Conservation (phyloP, 2,888 invertebrate species). For the Andrena dorsata region DNA sequence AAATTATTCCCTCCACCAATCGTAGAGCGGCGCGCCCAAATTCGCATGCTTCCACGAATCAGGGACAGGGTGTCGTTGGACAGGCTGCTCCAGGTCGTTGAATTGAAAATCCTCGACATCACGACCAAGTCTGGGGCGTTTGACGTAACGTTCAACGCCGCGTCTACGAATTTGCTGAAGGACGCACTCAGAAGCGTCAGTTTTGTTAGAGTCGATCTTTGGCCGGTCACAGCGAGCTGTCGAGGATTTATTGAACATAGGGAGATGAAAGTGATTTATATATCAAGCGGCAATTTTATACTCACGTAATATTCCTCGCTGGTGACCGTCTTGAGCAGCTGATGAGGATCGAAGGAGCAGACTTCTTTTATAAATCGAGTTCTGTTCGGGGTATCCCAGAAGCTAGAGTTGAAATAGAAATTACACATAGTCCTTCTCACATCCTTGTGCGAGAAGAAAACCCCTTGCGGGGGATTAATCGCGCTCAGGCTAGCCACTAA, state of each 20-base stretch:
- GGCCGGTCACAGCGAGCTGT: constrained; percentile 63
- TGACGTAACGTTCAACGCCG: constrained; percentile 51
- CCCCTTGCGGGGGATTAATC: constrained; percentile 51
- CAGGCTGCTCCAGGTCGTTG: constrained; percentile 75
- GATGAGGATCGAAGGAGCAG: constrained; percentile 78
- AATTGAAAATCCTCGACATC: constrained; percentile 75
- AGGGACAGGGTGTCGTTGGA: constrained; percentile 72
- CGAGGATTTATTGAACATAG: background rate
- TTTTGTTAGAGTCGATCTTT: constrained; percentile 37
- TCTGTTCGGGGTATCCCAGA: constrained; percentile 72
- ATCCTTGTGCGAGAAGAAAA: constrained; percentile 56
- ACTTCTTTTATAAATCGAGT: constrained; percentile 74
- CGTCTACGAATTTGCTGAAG: constrained; percentile 69
- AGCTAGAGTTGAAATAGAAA: constrained; percentile 67
- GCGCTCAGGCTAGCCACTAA: constrained; percentile 70
- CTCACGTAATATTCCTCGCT: constrained; percentile 77
- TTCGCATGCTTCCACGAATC: constrained; percentile 67
- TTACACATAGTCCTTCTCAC: constrained; percentile 72
- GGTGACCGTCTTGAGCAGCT: constrained; percentile 76
- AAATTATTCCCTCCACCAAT: background rate
- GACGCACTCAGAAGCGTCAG: constrained; percentile 69
- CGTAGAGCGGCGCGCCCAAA: constrained; percentile 70
- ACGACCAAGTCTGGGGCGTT: constrained; percentile 59
- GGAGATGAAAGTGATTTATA: background rate
- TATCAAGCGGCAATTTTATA: constrained; percentile 1